Base-by-base conservation (phyloP, 2,797 vertebrate genomes). In the Eulemur mongoz region DNA sequence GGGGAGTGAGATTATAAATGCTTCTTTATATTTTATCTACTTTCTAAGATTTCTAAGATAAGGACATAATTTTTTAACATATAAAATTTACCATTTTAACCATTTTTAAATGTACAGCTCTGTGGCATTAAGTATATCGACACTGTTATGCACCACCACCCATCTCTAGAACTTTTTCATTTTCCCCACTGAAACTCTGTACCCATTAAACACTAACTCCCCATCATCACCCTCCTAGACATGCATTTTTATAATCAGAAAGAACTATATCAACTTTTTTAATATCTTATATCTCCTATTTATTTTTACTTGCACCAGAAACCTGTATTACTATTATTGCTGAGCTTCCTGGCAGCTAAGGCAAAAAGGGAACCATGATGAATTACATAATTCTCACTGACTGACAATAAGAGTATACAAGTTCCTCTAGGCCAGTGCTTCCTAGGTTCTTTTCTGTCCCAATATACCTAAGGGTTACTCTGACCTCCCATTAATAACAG, bases 171-270 rank as follows among this genome's bases (percentile, higher is more conserved):
- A 63, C 20, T 23, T 72, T 72, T 70, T 92, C 40, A 43, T 35
- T n/a, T 75, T 94, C 48, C 35, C 54, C 40, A 89, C 32, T 50
- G 17, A 92, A 81, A 86, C 50, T 52, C 40, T 67, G n/a, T 81
- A 80, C 6, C 25, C 72, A 61, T 50, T 81, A 67, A 72, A 93
- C 82, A 65, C 27, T 59, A 91, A 83, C 17, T 73, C 11, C n/a
- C 14, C 40, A 32, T 52, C 32, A 75, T n/a, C 22, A 20, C 0
- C 20, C 50, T 70, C 40, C 38, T 11, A 17, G 50, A 20, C 13
- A 91, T 12, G 6, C 20, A 72, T 79, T 75, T 94, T 73, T n/a
- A 93, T n/a, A 83, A 94, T 54, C 40, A 88, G 65, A 48, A 93
- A 78, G 87, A 94, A 38, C n/a, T 61, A 83, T 9, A 38, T n/a